Conservation (phyloP, 2,113 vertebrate genomes). For the Nanger granti region DNA sequence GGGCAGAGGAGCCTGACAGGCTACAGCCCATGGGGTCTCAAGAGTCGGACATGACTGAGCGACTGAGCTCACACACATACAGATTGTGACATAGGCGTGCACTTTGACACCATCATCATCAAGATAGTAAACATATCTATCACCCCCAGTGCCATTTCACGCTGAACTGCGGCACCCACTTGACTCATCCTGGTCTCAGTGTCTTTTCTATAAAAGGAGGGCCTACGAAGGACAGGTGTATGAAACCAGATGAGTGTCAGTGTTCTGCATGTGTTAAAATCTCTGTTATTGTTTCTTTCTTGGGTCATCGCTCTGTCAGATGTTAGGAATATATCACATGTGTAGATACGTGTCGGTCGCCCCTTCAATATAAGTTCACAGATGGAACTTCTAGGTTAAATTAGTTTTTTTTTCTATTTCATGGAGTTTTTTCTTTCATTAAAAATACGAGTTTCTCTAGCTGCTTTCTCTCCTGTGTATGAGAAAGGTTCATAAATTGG, state of each 20-base stretch:
- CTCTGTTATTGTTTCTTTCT: not conserved
- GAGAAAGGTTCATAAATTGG: not conserved
- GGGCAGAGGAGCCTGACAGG: not conserved
- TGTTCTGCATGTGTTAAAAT: not conserved
- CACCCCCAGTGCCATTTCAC: not conserved
- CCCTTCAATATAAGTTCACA: not conserved
- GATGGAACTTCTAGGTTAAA: not conserved
- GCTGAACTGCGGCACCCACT: not conserved
- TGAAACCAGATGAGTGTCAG: not conserved
- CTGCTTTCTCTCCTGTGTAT: not conserved
- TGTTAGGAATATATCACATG: not conserved
- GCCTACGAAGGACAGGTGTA: not conserved
- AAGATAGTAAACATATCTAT: not conserved
- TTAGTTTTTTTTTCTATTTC: not conserved
- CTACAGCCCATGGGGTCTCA: not conserved
- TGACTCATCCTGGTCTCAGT: not conserved
- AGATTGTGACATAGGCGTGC: not conserved
- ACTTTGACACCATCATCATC: not conserved
- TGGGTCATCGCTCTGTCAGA: not conserved
- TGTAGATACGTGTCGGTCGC: not conserved
- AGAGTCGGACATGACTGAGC: accelerated
- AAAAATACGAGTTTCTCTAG: not conserved
- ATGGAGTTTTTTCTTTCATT: not conserved
- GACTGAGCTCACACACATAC: not conserved
- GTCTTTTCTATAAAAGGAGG: not conserved